Evolutionary conservation across 2,888 invertebrate species (phyloP).

Genomic region (Tethea ocularis): DNA sequence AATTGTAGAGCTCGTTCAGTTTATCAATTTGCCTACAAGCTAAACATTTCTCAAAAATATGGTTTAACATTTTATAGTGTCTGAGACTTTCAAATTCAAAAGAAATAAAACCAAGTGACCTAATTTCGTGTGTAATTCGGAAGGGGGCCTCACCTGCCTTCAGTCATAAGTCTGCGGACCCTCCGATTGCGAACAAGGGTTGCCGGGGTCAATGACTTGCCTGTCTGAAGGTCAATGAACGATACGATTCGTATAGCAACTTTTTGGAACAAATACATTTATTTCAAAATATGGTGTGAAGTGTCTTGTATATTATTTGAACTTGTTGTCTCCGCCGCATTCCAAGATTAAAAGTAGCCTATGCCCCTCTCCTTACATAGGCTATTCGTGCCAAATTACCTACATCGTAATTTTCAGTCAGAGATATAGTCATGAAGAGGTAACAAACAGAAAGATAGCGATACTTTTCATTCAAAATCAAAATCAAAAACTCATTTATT

Average conservation of each 20-base stretch:
- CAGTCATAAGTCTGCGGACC: constrained; percentile 17
- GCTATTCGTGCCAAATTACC: no score
- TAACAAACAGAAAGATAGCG: no score
- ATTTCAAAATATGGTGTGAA: not conserved
- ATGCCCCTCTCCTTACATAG: no score
- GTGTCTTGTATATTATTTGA: no score
- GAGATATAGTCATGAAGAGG: no score
- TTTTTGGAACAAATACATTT: not conserved
- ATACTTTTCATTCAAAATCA: no score
- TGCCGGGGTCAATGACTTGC: constrained; percentile 38
- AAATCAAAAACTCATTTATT: no score
- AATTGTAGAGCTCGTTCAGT: not conserved
- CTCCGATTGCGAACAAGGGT: constrained; percentile 35
- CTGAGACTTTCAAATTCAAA: constrained; percentile 9
- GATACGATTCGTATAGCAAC: constrained; percentile 24
- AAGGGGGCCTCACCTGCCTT: constrained; percentile 36
- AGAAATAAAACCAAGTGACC: constrained; percentile 35
- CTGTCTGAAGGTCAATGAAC: constrained; percentile 50
- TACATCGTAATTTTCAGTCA: no score
- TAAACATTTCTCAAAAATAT: not conserved
- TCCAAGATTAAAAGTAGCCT: no score
- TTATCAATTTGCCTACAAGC: not conserved
- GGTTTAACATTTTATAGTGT: not conserved
- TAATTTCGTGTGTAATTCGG: constrained; percentile 26
- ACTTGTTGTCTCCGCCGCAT: no score